Evolutionary conservation across 1,140 invertebrate species (phyloP).

Genomic region (Drosophila seguyi): DNA sequence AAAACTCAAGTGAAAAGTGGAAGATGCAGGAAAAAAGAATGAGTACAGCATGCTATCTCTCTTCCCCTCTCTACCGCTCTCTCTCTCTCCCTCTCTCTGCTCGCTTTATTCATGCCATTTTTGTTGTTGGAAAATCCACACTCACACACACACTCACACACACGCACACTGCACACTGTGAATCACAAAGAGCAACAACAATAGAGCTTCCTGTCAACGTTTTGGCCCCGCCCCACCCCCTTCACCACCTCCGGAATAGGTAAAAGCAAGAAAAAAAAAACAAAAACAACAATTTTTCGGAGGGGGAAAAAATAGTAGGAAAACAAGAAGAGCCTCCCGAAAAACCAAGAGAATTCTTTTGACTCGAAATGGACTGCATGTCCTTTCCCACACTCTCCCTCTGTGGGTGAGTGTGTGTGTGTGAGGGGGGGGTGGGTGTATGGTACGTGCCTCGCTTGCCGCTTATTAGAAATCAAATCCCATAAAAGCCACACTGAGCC

Average conservation of each 20-base stretch:
- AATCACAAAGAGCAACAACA: constrained; percentile 35
- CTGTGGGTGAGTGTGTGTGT: constrained; percentile 13
- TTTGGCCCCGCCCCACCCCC: constrained; percentile 4
- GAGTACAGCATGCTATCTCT: constrained; percentile 29
- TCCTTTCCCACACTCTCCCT: neutral
- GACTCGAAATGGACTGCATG: constrained; percentile 46
- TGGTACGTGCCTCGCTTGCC: constrained; percentile 78
- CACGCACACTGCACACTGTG: constrained; percentile 6
- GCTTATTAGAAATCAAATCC: constrained; percentile 83
- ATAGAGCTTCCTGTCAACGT: constrained; percentile 62
- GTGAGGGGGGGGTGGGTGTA: constrained; percentile 17
- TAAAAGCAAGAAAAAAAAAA: constrained; percentile 2
- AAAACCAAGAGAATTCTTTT: constrained; percentile 41
- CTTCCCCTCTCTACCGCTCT: neutral
- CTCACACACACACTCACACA: constrained; percentile 6
- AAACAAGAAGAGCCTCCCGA: constrained; percentile 49
- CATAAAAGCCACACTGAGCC: constrained; percentile 81
- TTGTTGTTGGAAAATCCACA: constrained; percentile 59
- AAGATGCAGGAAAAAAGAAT: constrained; percentile 55
- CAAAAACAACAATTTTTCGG: constrained; percentile 6
- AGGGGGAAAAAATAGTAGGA: constrained; percentile 12
- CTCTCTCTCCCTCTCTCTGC: neutral
- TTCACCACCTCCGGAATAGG: neutral
- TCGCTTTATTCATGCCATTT: constrained; percentile 67
- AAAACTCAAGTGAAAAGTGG: constrained; percentile 32